Evolutionary conservation across 2,888 invertebrate genomes (phyloP).

Genomic region (Polydrusus pterygomalis): DNA sequence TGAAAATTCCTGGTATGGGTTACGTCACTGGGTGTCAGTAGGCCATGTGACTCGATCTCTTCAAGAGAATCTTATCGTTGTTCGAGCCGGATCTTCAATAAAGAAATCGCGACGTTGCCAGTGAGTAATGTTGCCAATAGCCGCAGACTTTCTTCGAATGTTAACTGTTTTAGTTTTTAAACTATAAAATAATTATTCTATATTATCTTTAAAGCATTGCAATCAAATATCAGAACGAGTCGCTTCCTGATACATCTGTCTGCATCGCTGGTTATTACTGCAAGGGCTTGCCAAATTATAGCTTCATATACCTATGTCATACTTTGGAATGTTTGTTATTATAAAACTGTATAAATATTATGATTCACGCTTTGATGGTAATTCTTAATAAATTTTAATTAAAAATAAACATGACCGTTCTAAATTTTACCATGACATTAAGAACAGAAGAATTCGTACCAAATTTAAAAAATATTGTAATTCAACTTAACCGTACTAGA

Average conservation of each 20-base stretch:
- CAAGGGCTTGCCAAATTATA: too few species aligned
- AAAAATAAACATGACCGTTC: slow-evolving; percentile 35
- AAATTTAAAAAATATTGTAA: slow-evolving; percentile 7
- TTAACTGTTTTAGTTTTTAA: background rate
- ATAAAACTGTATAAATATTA: background rate
- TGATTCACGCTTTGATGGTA: background rate
- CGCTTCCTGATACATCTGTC: too few species aligned
- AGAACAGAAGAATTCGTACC: slow-evolving; percentile 14
- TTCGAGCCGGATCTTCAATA: slow-evolving; percentile 31
- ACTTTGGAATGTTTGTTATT: background rate
- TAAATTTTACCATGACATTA: slow-evolving; percentile 17
- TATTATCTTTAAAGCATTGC: too few species aligned
- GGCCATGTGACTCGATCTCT: slow-evolving; percentile 36
- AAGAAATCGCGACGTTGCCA: slow-evolving; percentile 15
- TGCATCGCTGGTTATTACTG: too few species aligned
- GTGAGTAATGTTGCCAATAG: background rate
- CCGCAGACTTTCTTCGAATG: background rate
- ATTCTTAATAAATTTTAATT: background rate
- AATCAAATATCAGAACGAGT: too few species aligned
- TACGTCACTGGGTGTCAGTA: slow-evolving; percentile 36
- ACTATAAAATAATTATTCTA: background rate
- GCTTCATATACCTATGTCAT: background rate
- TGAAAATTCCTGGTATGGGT: slow-evolving; percentile 2
- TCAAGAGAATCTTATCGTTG: slow-evolving; percentile 31
- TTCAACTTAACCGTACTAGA: slow-evolving; percentile 20